Evolutionary conservation across 2,113 vertebrate species (phyloP), one percentile per base, ranked within the genome.

Genomic region (Paedocypris sp.): DNA sequence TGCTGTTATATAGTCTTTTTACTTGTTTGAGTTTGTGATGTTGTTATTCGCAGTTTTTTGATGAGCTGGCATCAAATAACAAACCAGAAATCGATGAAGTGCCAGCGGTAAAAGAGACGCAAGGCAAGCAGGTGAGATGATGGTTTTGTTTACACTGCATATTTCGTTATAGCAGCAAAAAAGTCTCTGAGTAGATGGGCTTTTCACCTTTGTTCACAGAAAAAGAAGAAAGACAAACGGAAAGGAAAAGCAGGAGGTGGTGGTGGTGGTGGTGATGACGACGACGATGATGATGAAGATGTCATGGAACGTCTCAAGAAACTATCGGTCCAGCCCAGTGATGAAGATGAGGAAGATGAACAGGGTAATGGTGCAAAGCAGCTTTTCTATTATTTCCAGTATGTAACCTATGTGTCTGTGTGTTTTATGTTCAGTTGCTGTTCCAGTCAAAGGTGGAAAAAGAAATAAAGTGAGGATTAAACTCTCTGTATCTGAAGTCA

Each of bases 251-350:
- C 73, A 19, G 86, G 76, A 16, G 83, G 77, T 6, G 79, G 15
- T 1, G 86, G 80, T 4, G 81, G 86, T 0, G 83, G 82, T 0
- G 86, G 87, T 1, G 86, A 77, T 6, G 79, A 18, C 1, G 86
- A 81, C 4, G 81, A 86, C 0, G 83, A 82, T 0, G 86, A 88
- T 1, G 86, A 88, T 15, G 76, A 87, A 26, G 64, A 58, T 4
- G 82, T 90, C 51, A 84, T 85, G 72, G 64, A 89, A 64, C 86
- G 80, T 23, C 77, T 94, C 31, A 88, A 90, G 54, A 89, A 90
- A 64, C 85, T 93, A 0, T 91, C 90, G 0, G 81, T 89, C 3
- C 83, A 88, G 33, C 77, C 82, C 28, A 90, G 88, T 23, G 89
- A 92, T 22, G 87, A 91, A 18, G 85, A 88, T 13, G 76, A 87